These are phyloP conservation scores for Cebidichthys violaceus DNA, from an alignment of 2,113 vertebrate species.

Conservation along the genomic window DNA sequence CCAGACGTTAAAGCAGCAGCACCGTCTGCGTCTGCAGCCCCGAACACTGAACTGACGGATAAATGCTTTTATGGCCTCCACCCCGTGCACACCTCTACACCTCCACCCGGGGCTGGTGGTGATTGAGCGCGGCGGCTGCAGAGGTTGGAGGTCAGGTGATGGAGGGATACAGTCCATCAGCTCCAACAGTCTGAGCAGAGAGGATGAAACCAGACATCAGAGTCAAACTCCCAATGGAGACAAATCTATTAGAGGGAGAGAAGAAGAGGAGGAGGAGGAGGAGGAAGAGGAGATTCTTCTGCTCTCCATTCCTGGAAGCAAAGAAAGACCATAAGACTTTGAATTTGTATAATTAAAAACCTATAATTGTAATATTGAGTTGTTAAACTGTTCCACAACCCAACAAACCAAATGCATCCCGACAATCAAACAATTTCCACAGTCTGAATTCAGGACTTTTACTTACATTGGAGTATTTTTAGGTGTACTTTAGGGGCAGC, in stretches of 20 bases:
- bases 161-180: slow-evolving; percentile 43
- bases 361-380: background rate
- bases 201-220: slow-evolving; percentile 24
- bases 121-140: slow-evolving; percentile 36
- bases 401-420: background rate
- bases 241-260: slow-evolving; percentile 37
- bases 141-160: slow-evolving; percentile 42
- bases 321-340: background rate
- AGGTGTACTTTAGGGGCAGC: too few species aligned
- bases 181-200: slow-evolving; percentile 20
- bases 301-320: background rate
- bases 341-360: background rate
- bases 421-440: background rate
- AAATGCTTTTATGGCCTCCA: slow-evolving; percentile 58
- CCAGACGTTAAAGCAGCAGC: background rate
- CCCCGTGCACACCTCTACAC: background rate
- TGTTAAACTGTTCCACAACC: background rate
- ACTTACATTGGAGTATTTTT: background rate
- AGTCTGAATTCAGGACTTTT: background rate
- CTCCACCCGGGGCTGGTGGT: background rate
- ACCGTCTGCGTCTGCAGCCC: background rate
- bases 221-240: slow-evolving; percentile 21
- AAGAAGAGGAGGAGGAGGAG: background rate
- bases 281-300: background rate
- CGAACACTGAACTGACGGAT: slow-evolving; percentile 25